phyloP scores from a whole-genome alignment of 1,140 invertebrate genomes.

The Bilobella aurantiaca region DNA sequence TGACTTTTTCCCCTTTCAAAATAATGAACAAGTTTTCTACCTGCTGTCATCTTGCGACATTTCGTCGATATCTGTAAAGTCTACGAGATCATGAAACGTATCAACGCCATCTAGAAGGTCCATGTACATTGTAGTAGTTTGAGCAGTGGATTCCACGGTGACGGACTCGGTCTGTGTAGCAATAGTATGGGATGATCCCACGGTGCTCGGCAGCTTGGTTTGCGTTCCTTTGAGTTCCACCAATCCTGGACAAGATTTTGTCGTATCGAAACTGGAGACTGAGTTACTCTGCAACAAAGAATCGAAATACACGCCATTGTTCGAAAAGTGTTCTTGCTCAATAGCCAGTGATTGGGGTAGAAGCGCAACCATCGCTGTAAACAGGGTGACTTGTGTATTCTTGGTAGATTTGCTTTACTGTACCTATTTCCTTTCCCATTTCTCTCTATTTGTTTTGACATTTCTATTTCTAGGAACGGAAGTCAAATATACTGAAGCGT shows the following conservation, averaged over 20 bases:
- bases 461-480: no score
- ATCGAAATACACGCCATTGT: neutral
- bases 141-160: neutral
- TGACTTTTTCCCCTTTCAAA: no score
- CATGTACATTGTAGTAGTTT: neutral
- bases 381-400: no score
- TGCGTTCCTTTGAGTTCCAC: constrained; percentile 2
- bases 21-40: neutral
- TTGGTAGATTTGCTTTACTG: no score
- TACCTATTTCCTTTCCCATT: no score
- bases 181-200: constrained; percentile 14
- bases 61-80: neutral
- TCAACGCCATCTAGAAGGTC: neutral
- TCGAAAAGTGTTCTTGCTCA: no score
- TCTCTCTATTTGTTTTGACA: no score
- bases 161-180: constrained; percentile 24
- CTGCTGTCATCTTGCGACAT: neutral
- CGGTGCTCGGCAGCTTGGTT: neutral
- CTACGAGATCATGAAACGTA: neutral
- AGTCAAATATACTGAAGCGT: no score
- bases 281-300: constrained; percentile 19
- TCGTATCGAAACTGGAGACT: constrained; percentile 17
- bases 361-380: no score
- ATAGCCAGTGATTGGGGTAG: no score
- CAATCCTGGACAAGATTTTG: constrained; percentile 28